Conservation (phyloP, 2,888 invertebrate species). For the Sylvicola cinctus region DNA sequence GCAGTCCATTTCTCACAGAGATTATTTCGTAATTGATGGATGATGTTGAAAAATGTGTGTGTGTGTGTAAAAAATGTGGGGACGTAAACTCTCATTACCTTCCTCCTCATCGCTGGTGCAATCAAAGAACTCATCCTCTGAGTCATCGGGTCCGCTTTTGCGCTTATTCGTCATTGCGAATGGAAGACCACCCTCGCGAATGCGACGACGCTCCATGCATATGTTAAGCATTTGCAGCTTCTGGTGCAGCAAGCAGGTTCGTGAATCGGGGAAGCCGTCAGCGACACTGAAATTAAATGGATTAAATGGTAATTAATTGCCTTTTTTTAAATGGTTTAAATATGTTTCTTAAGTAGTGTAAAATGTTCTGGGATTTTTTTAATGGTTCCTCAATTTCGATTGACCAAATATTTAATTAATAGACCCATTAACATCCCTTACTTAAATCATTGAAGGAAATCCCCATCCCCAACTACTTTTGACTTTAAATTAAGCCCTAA, state of each 20-base stretch:
- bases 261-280: conserved; percentile 66
- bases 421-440: too few species aligned
- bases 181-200: conserved; percentile 28
- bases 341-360: too few species aligned
- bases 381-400: too few species aligned
- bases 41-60: background rate
- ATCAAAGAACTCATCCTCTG: conserved; percentile 66
- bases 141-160: conserved; percentile 17
- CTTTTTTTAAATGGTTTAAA: too few species aligned
- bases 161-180: conserved; percentile 9
- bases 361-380: too few species aligned
- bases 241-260: conserved; percentile 81
- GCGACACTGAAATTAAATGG: conserved; percentile 40
- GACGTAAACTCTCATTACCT: conserved; percentile 17
- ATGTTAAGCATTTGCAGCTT: conserved; percentile 78
- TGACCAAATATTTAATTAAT: too few species aligned
- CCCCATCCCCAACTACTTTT: too few species aligned
- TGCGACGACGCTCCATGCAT: conserved; percentile 43
- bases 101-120: conserved; percentile 38
- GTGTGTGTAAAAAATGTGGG: too few species aligned
- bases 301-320: too few species aligned
- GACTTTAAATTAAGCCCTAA: too few species aligned
- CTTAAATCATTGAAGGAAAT: too few species aligned
- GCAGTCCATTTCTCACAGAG: background rate
- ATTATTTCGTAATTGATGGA: conserved; percentile 1